Evolutionary conservation across 2,888 invertebrate species (phyloP), one percentile per base, ranked within the genome.

Genomic region (Suillia variegata): DNA sequence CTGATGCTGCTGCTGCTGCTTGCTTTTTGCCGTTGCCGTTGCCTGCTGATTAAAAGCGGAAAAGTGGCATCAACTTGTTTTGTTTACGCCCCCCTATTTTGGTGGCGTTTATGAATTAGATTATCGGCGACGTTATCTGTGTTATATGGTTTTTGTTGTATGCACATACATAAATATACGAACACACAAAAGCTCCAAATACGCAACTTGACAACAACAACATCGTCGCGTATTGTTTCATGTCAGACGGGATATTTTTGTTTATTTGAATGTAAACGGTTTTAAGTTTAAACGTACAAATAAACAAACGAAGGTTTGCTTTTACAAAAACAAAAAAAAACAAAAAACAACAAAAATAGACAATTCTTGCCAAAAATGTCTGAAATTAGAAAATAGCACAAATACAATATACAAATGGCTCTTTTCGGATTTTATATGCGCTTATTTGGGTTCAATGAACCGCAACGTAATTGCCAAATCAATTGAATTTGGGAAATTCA

Each of bases 391-490:
- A 8, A 38, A 38, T 4, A 38, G 10, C n/a, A 13, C 31, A 31
- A 31, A 31, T 8, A 12, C 31, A 31, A 31, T n/a, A n/a, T n/a
- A n/a, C n/a, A n/a, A n/a, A n/a, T 42, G 42, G 18, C 18, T 42
- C 15, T 15, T 15, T 52, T 13, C 18, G 18, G 18, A 12, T 51
- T 31, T 10, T 24, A 10, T 52, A 17, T 62, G 20, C 47, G 3
- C 38, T 70, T 72, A 63, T 72, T 70, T 56, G 53, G 54, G 68
- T 69, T 74, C 66, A 69, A 59, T 69, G 75, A 74, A 65, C 74
- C 75, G 73, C 52, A 70, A 63, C 48, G 58, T 17, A 8, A 55
- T 68, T 48, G 64, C 63, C 71, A 68, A 54, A 58, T 48, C 55
- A 55, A 67, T 67, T 62, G 56, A 65, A 62, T 65, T 54, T 48